Evolutionary conservation across 2,888 invertebrate genomes (phyloP).

Genomic region (Perizoma affinitatum): DNA sequence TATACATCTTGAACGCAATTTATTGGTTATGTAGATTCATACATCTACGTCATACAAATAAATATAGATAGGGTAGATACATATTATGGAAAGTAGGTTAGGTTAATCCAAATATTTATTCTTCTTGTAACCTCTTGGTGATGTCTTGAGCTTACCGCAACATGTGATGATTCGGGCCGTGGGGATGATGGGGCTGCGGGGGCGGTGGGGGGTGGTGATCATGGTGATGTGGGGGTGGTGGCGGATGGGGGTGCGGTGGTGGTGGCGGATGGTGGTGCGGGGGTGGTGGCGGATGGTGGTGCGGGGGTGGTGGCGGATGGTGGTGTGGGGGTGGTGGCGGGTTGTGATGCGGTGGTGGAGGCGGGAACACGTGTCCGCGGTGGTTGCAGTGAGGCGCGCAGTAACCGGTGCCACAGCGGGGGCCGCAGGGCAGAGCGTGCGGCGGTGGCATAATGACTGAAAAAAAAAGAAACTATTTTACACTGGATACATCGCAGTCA

Average conservation of each 20-base stretch:
- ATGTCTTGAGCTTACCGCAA: slow-evolving; percentile 4
- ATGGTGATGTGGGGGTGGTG: slow-evolving; percentile 10
- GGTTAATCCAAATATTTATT: too few relatives aligned
- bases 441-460: slow-evolving; percentile 65
- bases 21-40: neutral
- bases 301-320: slow-evolving; percentile 34
- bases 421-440: slow-evolving; percentile 62
- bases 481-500: too few relatives aligned
- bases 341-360: slow-evolving; percentile 26
- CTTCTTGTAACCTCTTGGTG: neutral
- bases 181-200: slow-evolving; percentile 10
- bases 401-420: slow-evolving; percentile 57
- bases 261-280: slow-evolving; percentile 28
- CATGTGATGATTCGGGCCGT: slow-evolving; percentile 1
- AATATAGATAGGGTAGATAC: too few relatives aligned
- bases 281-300: slow-evolving; percentile 32
- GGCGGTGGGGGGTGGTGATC: slow-evolving; percentile 15
- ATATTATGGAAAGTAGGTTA: too few relatives aligned
- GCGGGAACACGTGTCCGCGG: slow-evolving; percentile 32
- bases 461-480: slow-evolving; percentile 9
- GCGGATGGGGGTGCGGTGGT: slow-evolving; percentile 19
- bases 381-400: slow-evolving; percentile 64
- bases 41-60: too few relatives aligned
- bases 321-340: slow-evolving; percentile 36
- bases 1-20: neutral